These are phyloP conservation scores for Morelia viridis DNA, from an alignment of 2,797 vertebrate species.

Conservation along the genomic window DNA sequence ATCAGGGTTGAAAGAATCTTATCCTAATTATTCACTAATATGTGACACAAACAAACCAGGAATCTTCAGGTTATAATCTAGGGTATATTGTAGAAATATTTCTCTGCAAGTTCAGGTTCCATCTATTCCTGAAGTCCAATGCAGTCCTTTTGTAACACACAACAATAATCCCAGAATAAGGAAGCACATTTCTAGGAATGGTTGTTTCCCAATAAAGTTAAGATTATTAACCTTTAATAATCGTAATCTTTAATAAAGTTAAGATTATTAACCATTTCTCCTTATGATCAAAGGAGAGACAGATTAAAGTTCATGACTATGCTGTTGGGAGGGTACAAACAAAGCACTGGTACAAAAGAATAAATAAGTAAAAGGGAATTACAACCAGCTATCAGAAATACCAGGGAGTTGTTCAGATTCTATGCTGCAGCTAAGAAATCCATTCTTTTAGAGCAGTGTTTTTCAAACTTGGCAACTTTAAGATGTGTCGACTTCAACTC, in stretches of 20 bases:
- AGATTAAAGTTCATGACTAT: constrained; percentile 14
- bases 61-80: neutral
- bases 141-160: constrained; percentile 2
- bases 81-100: fast-evolving
- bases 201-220: constrained; percentile 60
- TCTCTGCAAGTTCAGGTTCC: neutral
- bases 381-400: constrained; percentile 18
- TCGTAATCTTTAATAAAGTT: constrained; percentile 45
- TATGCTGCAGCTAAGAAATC: neutral
- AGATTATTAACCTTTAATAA: constrained; percentile 39
- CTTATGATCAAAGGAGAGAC: constrained; percentile 60
- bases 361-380: constrained; percentile 24
- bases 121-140: neutral
- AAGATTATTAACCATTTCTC: constrained; percentile 66
- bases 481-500: neutral
- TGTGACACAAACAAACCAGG: neutral
- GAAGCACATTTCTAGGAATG: constrained; percentile 60
- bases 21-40: neutral
- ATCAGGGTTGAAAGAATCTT: neutral
- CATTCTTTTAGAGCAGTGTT: neutral
- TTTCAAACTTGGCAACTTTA: neutral
- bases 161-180: constrained; percentile 52
- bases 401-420: neutral
- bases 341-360: constrained; percentile 1
- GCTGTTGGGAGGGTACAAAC: constrained; percentile 51